A percentile compares a stretch with the other conserved stretches of the same genome.
phyloP scores from a whole-genome alignment of 2,888 invertebrate species.

The Xestia xanthographa region DNA sequence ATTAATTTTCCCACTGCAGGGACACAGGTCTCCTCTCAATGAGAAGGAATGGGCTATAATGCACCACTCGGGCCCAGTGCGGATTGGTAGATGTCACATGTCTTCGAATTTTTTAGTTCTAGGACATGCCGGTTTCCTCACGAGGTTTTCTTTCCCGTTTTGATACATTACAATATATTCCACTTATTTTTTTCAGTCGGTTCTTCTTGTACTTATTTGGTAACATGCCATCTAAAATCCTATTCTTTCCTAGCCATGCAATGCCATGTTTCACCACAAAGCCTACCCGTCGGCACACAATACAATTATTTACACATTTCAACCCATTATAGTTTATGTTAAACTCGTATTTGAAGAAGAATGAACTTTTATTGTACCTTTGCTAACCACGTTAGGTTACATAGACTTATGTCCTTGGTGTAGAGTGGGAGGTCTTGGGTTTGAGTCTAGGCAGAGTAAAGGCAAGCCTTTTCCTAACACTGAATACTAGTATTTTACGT shows the following conservation, averaged over 20 bases:
- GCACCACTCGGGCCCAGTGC: too few relatives aligned
- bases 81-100: too few relatives aligned
- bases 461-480: neutral
- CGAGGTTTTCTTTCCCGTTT: too few relatives aligned
- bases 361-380: constrained; percentile 30
- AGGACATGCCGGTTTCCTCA: too few relatives aligned
- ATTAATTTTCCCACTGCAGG: too few relatives aligned
- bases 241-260: neutral
- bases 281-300: constrained; percentile 19
- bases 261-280: constrained; percentile 18
- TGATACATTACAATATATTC: too few relatives aligned
- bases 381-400: neutral
- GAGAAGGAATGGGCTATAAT: too few relatives aligned
- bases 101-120: too few relatives aligned
- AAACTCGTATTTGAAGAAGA: constrained; percentile 29
- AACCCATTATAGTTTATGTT: constrained; percentile 12
- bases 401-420: constrained; percentile 10
- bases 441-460: neutral
- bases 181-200: neutral
- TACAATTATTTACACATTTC: constrained; percentile 54
- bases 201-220: too few relatives aligned
- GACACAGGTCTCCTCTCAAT: too few relatives aligned
- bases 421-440: neutral
- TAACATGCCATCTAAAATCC: neutral
- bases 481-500: neutral